These are phyloP conservation scores for Bovichtus variegatus DNA, from an alignment of 2,797 vertebrate genomes.

Conservation along the genomic window DNA sequence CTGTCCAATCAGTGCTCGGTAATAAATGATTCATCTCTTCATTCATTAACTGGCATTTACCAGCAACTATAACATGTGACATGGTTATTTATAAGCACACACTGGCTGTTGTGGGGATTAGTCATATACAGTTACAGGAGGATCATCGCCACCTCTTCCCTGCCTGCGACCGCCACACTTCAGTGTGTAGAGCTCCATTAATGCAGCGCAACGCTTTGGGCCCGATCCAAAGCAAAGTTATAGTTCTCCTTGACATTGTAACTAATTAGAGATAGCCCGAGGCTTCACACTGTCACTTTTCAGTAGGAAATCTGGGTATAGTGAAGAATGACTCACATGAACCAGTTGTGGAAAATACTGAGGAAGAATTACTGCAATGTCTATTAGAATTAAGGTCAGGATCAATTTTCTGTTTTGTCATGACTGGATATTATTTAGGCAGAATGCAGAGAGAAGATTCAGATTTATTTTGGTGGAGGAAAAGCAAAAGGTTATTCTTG, in stretches of 20 bases:
- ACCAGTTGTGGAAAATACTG: background rate
- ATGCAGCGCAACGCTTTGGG: background rate
- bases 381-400: background rate
- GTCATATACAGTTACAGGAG: too few species aligned
- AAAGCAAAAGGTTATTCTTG: conserved; percentile 8
- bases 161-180: background rate
- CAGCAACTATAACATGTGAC: background rate
- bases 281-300: background rate
- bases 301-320: background rate
- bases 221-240: background rate
- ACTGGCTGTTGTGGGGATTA: too few species aligned
- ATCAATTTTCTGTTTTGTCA: background rate
- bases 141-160: background rate
- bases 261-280: conserved; percentile 2
- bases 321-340: conserved; percentile 18
- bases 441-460: background rate
- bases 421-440: background rate
- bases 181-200: background rate
- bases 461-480: background rate
- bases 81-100: background rate
- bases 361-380: background rate
- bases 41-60: background rate
- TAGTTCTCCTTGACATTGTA: conserved; percentile 13
- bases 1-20: background rate
- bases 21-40: background rate